Conservation (phyloP, 2,888 invertebrate species). For the Rhagophthalmus giganteus region DNA sequence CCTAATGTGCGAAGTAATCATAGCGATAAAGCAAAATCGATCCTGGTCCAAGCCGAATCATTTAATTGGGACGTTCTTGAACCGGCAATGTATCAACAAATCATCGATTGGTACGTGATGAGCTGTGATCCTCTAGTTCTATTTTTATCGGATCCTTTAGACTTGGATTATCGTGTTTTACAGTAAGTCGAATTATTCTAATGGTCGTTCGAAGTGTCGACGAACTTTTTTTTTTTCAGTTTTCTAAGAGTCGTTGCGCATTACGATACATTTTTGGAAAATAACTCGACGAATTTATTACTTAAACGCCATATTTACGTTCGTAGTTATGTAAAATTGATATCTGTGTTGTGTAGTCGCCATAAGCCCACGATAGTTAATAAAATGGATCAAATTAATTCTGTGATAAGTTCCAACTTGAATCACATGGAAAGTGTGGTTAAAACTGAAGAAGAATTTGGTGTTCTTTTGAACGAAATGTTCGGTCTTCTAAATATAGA, state of each 20-base stretch:
- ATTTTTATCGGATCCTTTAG: constrained; percentile 59
- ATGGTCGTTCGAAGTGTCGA: too few relatives aligned
- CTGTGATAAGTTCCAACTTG: constrained; percentile 57
- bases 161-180: constrained; percentile 63
- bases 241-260: constrained; percentile 65
- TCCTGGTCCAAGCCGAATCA: constrained; percentile 63
- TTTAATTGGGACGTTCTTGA: constrained; percentile 70
- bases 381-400: constrained; percentile 57
- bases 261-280: constrained; percentile 55
- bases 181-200: constrained; percentile 62
- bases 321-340: constrained; percentile 62
- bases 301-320: constrained; percentile 65
- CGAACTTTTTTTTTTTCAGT: constrained; percentile 55
- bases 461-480: constrained; percentile 58
- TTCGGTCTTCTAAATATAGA: constrained; percentile 51
- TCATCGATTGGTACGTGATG: constrained; percentile 75
- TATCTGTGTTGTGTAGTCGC: constrained; percentile 60
- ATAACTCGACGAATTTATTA: constrained; percentile 53
- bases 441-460: constrained; percentile 55
- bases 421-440: constrained; percentile 59
- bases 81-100: constrained; percentile 63
- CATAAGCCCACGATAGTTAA: constrained; percentile 58
- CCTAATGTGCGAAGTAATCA: constrained; percentile 65
- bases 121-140: constrained; percentile 72
- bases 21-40: constrained; percentile 51